Evolutionary conservation across 2,888 invertebrate species (phyloP).

Genomic region (Tupiocoris notatus): DNA sequence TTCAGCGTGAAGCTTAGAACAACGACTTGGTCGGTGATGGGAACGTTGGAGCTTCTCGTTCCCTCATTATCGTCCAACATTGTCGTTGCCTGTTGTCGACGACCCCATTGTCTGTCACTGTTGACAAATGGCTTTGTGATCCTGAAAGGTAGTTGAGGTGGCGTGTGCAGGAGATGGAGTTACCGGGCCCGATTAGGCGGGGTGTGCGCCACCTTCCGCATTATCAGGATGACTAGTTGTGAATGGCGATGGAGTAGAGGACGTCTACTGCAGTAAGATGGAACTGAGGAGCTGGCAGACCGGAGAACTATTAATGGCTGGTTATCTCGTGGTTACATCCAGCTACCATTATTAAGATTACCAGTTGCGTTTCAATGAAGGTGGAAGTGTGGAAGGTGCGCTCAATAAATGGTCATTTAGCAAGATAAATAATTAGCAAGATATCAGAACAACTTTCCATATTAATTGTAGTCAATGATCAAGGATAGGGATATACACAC

Average conservation of each 20-base stretch:
- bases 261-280: not conserved
- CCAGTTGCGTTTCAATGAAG: too few species aligned
- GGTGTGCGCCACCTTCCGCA: not conserved
- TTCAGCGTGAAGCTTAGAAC: not conserved
- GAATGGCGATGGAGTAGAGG: not conserved
- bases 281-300: not conserved
- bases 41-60: not conserved
- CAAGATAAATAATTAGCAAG: too few species aligned
- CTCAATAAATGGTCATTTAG: too few species aligned
- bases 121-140: not conserved
- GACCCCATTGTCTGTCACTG: not conserved
- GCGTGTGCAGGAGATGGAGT: not conserved
- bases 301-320: not conserved
- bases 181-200: not conserved
- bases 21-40: not conserved
- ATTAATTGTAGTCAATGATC: too few species aligned
- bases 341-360: too few species aligned
- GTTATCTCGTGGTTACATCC: too few species aligned
- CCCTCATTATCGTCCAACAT: not conserved
- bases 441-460: too few species aligned
- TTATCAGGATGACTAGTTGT: not conserved
- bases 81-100: not conserved
- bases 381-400: too few species aligned
- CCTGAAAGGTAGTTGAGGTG: not conserved
- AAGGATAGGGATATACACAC: too few species aligned